Conservation (phyloP, 2,888 invertebrate species). For the Nemurella pictetii region DNA sequence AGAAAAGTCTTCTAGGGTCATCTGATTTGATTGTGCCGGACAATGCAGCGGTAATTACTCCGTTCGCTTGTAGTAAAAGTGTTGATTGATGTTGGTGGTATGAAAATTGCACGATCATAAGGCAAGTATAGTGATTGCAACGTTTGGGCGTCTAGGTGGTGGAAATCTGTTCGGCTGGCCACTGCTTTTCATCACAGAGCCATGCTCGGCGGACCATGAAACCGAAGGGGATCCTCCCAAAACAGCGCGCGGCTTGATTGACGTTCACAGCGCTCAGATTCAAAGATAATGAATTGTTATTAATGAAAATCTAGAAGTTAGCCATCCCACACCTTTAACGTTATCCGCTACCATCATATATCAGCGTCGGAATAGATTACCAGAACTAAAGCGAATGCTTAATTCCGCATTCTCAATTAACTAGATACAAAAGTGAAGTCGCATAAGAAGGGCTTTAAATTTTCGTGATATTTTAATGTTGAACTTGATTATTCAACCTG, state of each 20-base stretch:
- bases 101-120: background rate
- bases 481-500: background rate
- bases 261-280: background rate
- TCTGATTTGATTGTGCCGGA: background rate
- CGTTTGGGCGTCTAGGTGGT: too few species aligned
- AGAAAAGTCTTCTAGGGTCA: background rate
- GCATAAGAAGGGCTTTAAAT: background rate
- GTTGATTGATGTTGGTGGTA: background rate
- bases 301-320: conserved; percentile 9
- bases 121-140: too few species aligned
- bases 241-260: background rate
- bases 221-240: conserved; percentile 15
- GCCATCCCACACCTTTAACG: background rate
- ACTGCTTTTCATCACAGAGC: background rate
- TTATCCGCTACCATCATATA: conserved; percentile 16
- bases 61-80: background rate
- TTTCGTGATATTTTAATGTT: conserved; percentile 11
- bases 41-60: background rate
- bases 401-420: conserved; percentile 14
- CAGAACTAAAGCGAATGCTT: background rate
- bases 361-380: conserved; percentile 19
- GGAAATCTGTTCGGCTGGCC: conserved; percentile 8
- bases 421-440: background rate
- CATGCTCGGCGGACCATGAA: conserved; percentile 34
- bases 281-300: conserved; percentile 12